Percentiles rank a stretch among this genome's conserved stretches.
phyloP scores from a whole-genome alignment of 2,797 vertebrate species.

The Sebastes matsubarae region DNA sequence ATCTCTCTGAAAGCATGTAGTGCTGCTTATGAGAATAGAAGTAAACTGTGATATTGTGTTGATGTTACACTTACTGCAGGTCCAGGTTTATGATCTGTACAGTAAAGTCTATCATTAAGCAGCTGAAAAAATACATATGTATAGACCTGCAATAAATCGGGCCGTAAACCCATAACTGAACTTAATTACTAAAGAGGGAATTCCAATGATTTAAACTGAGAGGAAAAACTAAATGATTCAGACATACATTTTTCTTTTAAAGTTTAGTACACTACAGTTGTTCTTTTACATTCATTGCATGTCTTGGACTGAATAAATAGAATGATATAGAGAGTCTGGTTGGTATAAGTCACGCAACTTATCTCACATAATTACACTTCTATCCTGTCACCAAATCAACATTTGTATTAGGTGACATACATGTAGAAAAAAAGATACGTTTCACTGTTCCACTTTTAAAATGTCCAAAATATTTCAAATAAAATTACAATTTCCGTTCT shows the following conservation, averaged over 20 bases:
- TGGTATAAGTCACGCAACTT: not conserved
- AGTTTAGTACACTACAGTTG: not conserved
- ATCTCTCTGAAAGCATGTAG: constrained; percentile 11
- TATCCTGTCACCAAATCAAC: not conserved
- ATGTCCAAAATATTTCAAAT: not conserved
- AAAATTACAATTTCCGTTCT: not conserved
- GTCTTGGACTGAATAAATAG: not conserved
- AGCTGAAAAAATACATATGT: not conserved
- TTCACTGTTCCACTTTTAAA: not conserved
- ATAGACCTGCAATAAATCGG: not conserved
- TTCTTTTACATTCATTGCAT: not conserved
- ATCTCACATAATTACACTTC: not conserved
- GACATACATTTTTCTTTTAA: no score
- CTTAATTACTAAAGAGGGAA: not conserved
- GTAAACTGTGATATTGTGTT: not conserved
- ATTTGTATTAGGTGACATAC: not conserved
- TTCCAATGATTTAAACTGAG: not conserved
- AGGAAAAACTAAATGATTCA: no score
- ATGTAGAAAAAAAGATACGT: not conserved
- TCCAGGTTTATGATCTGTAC: not conserved
- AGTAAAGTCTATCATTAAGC: not conserved
- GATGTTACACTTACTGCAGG: not conserved
- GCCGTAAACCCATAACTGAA: not conserved
- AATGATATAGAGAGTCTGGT: not conserved
- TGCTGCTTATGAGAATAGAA: not conserved